Percentiles rank a stretch among this genome's conserved stretches.
Conservation (phyloP, 2,888 invertebrate genomes). For the Melinaea marsaeus region DNA sequence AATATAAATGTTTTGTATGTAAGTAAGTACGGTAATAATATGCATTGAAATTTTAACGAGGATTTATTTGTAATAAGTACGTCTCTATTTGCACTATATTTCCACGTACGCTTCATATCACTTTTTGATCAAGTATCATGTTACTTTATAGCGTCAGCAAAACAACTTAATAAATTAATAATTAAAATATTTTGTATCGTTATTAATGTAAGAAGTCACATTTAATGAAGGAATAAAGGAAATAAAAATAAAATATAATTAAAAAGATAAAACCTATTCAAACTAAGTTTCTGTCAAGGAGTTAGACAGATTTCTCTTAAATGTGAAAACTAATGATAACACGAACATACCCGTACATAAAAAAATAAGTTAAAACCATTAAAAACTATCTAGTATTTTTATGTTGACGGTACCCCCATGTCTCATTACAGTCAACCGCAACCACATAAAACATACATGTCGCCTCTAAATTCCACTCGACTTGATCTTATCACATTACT, state of each 20-base stretch:
- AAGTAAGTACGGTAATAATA: background rate
- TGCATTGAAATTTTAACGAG: background rate
- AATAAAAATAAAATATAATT: no score
- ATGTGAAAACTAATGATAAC: background rate
- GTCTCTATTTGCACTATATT: background rate
- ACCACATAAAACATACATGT: conserved; percentile 23
- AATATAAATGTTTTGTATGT: no score
- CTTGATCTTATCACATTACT: conserved; percentile 16
- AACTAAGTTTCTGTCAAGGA: no score
- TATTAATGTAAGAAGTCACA: no score
- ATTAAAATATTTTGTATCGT: background rate
- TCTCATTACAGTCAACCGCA: conserved; percentile 23
- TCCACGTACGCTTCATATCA: conserved; percentile 17
- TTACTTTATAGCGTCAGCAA: background rate
- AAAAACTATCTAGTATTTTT: background rate
- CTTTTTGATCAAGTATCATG: conserved; percentile 7
- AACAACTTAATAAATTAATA: background rate
- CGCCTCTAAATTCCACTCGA: conserved; percentile 10
- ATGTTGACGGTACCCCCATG: conserved; percentile 13
- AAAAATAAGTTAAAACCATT: background rate
- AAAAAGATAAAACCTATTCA: no score
- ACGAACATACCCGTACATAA: background rate
- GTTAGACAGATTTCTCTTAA: no score
- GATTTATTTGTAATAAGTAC: background rate
- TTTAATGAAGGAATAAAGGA: no score